Conservation (phyloP, 2,797 vertebrate species). For the Cryptoblepharus egeriae region DNA sequence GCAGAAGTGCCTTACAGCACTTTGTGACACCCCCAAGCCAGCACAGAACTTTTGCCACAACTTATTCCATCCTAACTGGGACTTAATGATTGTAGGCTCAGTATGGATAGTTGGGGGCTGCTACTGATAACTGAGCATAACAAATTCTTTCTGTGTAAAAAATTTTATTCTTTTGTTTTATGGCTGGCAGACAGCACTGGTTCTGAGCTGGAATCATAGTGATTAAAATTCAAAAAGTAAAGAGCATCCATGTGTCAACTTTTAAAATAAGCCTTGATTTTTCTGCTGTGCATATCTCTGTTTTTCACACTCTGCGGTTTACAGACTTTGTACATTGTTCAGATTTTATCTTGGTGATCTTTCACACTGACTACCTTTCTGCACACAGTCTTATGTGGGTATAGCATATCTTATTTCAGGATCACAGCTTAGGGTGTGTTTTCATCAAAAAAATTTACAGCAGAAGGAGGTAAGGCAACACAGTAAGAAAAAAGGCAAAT, state of each 20-base stretch:
- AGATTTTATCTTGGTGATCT: conserved; percentile 36
- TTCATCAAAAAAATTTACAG: neutral
- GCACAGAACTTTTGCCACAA: no score
- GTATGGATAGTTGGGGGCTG: neutral
- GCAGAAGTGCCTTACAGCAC: no score
- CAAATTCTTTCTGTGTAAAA: neutral
- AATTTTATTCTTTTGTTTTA: neutral
- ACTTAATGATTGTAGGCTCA: no score
- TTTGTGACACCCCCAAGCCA: no score
- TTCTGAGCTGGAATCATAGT: neutral
- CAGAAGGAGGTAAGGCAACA: neutral
- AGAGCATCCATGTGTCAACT: neutral
- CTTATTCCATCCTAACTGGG: no score
- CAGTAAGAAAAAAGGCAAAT: neutral
- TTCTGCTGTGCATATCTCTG: neutral
- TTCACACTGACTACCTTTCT: neutral
- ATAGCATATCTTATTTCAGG: conserved; percentile 25
- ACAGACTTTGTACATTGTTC: conserved; percentile 8
- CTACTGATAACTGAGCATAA: neutral
- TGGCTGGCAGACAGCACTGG: neutral
- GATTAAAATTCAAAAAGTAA: neutral
- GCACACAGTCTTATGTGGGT: conserved; percentile 2
- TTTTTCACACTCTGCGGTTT: conserved; percentile 14
- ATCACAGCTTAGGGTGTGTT: neutral
- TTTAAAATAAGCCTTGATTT: conserved; percentile 3